Evolutionary conservation across 2,888 invertebrate genomes (phyloP).

Genomic region (Tetragonisca angustula): DNA sequence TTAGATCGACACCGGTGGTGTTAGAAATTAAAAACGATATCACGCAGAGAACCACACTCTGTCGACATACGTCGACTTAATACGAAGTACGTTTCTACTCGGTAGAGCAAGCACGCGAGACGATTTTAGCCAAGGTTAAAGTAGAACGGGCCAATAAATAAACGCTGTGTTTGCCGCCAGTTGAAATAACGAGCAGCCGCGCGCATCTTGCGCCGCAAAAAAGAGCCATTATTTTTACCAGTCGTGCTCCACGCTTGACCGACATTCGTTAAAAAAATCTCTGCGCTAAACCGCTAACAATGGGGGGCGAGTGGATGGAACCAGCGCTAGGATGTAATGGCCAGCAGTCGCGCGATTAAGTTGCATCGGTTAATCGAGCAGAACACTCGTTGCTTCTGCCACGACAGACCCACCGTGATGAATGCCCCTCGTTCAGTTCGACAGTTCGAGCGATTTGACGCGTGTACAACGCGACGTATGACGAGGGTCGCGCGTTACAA

Average conservation of each 20-base stretch:
- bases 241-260: neutral
- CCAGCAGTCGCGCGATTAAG: neutral
- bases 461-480: neutral
- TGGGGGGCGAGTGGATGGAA: neutral
- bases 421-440: neutral
- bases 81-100: neutral
- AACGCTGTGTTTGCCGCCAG: constrained; percentile 23
- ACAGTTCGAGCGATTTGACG: neutral
- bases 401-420: neutral
- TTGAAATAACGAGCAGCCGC: constrained; percentile 25
- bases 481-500: neutral
- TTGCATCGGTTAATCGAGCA: constrained; percentile 4
- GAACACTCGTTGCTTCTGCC: neutral
- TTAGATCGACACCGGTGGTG: too few relatives aligned
- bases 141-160: constrained; percentile 35
- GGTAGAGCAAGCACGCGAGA: too few relatives aligned
- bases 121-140: neutral
- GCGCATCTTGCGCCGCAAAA: neutral
- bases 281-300: constrained; percentile 3
- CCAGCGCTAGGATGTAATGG: neutral
- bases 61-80: neutral
- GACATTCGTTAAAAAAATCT: constrained; percentile 18
- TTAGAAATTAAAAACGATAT: too few relatives aligned
- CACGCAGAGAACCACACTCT: neutral
- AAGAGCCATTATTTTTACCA: constrained; percentile 21